Evolutionary conservation across 1,140 invertebrate species (phyloP), one percentile per base, ranked within the genome.

Genomic region (Oryctes rhinoceros): DNA sequence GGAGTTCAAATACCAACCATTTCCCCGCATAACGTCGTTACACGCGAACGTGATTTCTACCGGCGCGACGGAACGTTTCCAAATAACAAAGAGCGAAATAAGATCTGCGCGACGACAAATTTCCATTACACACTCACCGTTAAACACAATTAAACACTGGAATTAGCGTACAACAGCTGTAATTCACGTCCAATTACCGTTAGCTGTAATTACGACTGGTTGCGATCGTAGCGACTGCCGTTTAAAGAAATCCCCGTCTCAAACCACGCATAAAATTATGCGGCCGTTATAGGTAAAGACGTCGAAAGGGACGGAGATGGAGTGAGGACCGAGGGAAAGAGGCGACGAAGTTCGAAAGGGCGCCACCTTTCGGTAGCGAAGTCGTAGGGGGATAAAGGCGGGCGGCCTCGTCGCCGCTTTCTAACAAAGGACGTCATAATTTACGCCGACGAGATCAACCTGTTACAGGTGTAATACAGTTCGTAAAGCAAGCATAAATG

Each of bases 381-480:
- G 53, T 59, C 53, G 18, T 15, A 30, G 53, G n/a, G 53, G 15
- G 15, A 59, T 59, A 59, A 59, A 59, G 7, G 53, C 53, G 53
- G 53, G 53, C 18, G 13, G 53, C 53, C 53, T 30, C 24, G 49
- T 53, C 53, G 53, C 15, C 13, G 53, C 53, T 18, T 59, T 6
- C 53, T 59, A 59, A 59, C 53, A 59, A 59, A 59, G 53, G 18
- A 59, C 53, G 53, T 59, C 53, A 59, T 59, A 59, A 59, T 59
- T 59, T 59, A 59, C 53, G 53, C 53, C 15, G 53, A 3, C 53
- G 53, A 59, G 53, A 59, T 59, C 53, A 59, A 59, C 53, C 53
- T 59, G 53, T 59, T 59, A 59, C 53, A 59, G 53, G 53, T 59
- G 53, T 59, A 59, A 59, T 59, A 59, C 53, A 59, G 53, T 59